Conservation (phyloP, 2,797 vertebrate genomes). For the Decapterus maruadsi region DNA sequence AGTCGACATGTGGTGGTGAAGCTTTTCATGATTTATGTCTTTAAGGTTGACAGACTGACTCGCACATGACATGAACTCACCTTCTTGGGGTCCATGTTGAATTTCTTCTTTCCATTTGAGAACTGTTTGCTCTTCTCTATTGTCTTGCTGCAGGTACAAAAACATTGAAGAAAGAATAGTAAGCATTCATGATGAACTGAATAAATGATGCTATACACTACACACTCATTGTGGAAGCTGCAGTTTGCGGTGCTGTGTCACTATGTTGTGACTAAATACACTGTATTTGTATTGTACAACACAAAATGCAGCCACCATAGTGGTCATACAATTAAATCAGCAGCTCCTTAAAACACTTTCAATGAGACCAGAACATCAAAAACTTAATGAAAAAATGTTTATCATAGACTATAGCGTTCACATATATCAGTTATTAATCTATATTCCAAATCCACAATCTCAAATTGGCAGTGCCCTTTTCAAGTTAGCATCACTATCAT, state of each 20-base stretch:
- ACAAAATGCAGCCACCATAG: not conserved
- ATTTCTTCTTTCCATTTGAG: conserved; percentile 91
- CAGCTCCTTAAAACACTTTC: not conserved
- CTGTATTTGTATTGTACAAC: not conserved
- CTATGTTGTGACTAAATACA: too few species aligned
- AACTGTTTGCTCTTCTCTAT: conserved; percentile 87
- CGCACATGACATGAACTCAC: conserved; percentile 69
- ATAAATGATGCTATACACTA: not conserved
- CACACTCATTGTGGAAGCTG: not conserved
- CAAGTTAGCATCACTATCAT: not conserved
- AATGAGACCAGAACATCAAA: too few species aligned
- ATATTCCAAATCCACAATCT: not conserved
- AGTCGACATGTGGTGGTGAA: too few species aligned
- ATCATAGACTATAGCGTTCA: not conserved
- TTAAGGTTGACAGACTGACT: too few species aligned
- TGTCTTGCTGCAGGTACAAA: conserved; percentile 81
- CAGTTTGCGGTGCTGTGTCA: not conserved
- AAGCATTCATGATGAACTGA: not conserved
- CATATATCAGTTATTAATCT: too few species aligned
- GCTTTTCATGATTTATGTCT: too few species aligned
- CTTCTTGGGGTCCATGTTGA: conserved; percentile 96
- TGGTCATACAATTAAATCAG: not conserved
- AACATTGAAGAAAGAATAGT: not conserved
- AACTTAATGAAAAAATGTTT: not conserved
- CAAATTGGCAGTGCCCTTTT: not conserved